Evolutionary conservation across 2,797 vertebrate genomes (phyloP).

Genomic region (Tragelaphus eurycerus): DNA sequence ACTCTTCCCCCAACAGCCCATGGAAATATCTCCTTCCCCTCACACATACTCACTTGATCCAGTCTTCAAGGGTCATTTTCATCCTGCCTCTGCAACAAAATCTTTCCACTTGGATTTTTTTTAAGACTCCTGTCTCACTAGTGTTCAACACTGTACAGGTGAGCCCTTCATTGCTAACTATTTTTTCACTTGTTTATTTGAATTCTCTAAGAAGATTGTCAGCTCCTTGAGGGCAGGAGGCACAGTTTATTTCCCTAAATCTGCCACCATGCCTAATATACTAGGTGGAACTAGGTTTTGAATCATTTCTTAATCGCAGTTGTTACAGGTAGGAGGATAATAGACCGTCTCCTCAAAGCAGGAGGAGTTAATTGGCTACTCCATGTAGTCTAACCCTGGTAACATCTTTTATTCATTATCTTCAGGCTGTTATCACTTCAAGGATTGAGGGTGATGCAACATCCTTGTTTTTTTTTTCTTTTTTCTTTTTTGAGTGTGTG

Average conservation of each 20-base stretch:
- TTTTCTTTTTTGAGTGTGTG: conserved; percentile 40
- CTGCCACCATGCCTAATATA: background rate
- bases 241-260: background rate
- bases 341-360: background rate
- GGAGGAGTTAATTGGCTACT: background rate
- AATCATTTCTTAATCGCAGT: background rate
- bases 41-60: background rate
- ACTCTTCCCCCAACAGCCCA: background rate
- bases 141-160: background rate
- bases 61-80: background rate
- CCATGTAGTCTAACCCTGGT: background rate
- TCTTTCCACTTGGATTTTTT: background rate
- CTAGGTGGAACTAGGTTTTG: background rate
- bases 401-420: background rate
- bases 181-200: background rate
- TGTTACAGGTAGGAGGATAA: background rate
- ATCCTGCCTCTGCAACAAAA: conserved; percentile 22
- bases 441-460: background rate
- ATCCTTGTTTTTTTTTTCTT: background rate
- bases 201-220: background rate
- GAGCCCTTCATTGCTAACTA: background rate
- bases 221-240: background rate
- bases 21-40: background rate
- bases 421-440: background rate
- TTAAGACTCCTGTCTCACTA: background rate